A percentile compares a stretch with the other conserved stretches of the same genome.
Evolutionary conservation across 2,113 vertebrate species (phyloP).

Genomic region (Glareola pratincola): DNA sequence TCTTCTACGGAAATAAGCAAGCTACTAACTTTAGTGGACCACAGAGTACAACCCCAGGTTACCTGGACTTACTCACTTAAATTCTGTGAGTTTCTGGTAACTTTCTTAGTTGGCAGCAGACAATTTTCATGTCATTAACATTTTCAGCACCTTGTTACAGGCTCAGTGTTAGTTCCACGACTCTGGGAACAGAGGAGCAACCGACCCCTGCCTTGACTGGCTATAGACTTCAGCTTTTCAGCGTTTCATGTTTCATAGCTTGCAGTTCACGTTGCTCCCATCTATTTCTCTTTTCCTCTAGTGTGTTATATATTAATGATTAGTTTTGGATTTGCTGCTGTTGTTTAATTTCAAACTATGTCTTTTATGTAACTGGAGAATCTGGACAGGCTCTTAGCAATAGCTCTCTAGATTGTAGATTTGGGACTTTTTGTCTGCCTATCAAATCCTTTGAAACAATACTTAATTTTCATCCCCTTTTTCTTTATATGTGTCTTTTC

Average conservation of each 20-base stretch:
- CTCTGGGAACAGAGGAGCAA: neutral
- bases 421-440: neutral
- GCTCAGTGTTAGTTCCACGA: neutral
- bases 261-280: neutral
- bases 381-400: neutral
- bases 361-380: neutral
- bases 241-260: neutral
- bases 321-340: neutral
- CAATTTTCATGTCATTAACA: neutral
- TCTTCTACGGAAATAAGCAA: neutral
- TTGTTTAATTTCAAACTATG: neutral
- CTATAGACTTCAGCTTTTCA: neutral
- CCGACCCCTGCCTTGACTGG: neutral
- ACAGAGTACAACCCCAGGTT: neutral
- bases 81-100: neutral
- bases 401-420: neutral
- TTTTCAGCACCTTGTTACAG: neutral
- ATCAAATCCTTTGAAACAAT: neutral
- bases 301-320: neutral
- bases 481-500: neutral
- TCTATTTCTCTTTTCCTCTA: neutral
- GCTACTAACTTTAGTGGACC: neutral
- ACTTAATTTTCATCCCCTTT: neutral
- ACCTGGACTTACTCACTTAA: neutral
- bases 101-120: neutral